Evolutionary conservation across 2,888 invertebrate genomes (phyloP), one percentile per base, ranked within the genome.

Genomic region (Catocala nupta): DNA sequence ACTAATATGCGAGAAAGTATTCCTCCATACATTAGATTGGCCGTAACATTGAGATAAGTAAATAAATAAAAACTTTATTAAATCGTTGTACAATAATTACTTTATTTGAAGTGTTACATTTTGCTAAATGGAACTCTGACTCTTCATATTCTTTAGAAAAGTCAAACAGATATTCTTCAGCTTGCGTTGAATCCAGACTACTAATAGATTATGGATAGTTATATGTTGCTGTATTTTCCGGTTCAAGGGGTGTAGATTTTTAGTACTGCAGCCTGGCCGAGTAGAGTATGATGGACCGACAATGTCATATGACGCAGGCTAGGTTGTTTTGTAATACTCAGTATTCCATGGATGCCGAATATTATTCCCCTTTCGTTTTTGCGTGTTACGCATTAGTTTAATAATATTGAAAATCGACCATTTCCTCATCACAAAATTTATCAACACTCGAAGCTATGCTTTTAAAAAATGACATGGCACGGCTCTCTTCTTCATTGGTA

Each of bases 21-120:
- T 53, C 48, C 63, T 60, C 34, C 61, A 44, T 55, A 39, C 43
- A 63, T 59, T 55, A 66, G 63, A 70, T 65, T 73, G 61, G 65
- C 55, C 34, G 64, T 73, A 36, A 68, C 73, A 62, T 68, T 70
- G 64, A n/a, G n/a, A n/a, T n/a, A n/a, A n/a, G n/a, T n/a, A n/a
- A n/a, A n/a, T n/a, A n/a, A n/a, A n/a, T n/a, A n/a, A n/a, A n/a
- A n/a, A n/a, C n/a, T n/a, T n/a, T n/a, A n/a, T n/a, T n/a, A n/a
- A n/a, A n/a, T n/a, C n/a, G n/a, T n/a, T n/a, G n/a, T n/a, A n/a
- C 56, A 54, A 55, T 58, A 58, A 55, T 52, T 61, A 70, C 52
- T 57, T 13, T 39, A 33, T 64, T 65, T n/a, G n/a, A n/a, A n/a
- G n/a, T n/a, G n/a, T n/a, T n/a, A n/a, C n/a, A n/a, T n/a, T n/a